Percentiles rank a stretch among this genome's conserved stretches.
Evolutionary conservation across 30 jellyfish, hydroid and myxozoan species (phyloP).

Genomic region (Clytia hemisphaerica): DNA sequence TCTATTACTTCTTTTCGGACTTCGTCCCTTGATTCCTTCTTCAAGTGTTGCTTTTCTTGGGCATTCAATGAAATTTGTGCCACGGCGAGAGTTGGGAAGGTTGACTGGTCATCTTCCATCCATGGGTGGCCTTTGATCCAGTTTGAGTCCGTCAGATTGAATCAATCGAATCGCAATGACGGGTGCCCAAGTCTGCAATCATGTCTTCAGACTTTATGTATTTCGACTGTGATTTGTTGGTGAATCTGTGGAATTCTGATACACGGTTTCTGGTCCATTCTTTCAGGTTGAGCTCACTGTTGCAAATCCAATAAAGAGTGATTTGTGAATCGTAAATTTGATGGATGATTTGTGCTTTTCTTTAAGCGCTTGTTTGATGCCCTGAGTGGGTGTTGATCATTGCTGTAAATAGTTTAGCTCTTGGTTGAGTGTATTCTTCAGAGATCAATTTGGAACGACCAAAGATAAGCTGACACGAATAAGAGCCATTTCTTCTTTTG

Average conservation of each 20-base stretch:
- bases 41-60: too few species aligned
- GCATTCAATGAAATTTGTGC: too few species aligned
- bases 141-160: not conserved
- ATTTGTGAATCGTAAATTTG: not conserved
- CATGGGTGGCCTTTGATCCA: conserved; percentile 3
- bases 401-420: conserved; percentile 7
- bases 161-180: conserved; percentile 1
- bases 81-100: too few species aligned
- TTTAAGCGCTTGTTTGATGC: not conserved
- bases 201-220: conserved; percentile 6
- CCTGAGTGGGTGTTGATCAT: not conserved
- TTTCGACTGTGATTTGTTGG: not conserved
- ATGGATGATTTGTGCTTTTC: too few species aligned
- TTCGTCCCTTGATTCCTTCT: too few species aligned
- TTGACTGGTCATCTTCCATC: too few species aligned
- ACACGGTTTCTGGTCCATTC: conserved; percentile 14
- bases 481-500: too few species aligned
- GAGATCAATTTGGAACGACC: conserved; percentile 11
- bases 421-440: too few species aligned
- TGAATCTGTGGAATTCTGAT: not conserved
- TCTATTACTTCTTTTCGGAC: too few species aligned
- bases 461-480: too few species aligned
- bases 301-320: conserved; percentile 11
- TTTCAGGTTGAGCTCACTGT: not conserved
- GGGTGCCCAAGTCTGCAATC: conserved; percentile 8